Percentiles rank a stretch among this genome's conserved stretches.
Evolutionary conservation across 2,888 invertebrate species (phyloP).

Genomic region (Galerucella calmariensis): DNA sequence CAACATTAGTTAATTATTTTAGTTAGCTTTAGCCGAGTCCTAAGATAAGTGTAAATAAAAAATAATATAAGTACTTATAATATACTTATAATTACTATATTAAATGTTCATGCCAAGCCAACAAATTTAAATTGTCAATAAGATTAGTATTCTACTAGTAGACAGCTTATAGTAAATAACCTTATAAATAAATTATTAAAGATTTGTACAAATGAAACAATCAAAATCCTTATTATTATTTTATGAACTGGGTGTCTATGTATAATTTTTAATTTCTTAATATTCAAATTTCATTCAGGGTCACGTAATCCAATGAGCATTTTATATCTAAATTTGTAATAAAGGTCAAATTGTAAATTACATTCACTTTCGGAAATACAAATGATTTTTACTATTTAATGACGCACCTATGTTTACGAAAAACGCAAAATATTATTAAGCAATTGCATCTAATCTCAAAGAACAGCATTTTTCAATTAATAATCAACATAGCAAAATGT

Average conservation of each 20-base stretch:
- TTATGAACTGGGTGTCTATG: not conserved
- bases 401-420: conserved; percentile 25
- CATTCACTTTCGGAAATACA: conserved; percentile 19
- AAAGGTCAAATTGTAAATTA: conserved; percentile 21
- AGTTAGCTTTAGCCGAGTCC: no score
- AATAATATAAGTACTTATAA: no score
- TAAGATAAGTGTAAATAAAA: no score
- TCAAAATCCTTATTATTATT: not conserved
- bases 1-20: no score
- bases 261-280: not conserved
- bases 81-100: no score
- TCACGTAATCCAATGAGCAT: conserved; percentile 15
- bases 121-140: no score
- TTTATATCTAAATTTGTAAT: conserved; percentile 14
- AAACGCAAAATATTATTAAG: conserved; percentile 11
- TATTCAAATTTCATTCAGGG: conserved; percentile 28
- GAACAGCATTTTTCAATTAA: not conserved
- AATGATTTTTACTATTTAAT: conserved; percentile 15
- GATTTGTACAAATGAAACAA: not conserved
- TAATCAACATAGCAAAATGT: conserved; percentile 1
- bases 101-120: no score
- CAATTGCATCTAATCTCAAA: conserved; percentile 2
- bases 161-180: not conserved
- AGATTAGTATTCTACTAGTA: no score
- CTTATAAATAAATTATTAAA: not conserved